phyloP scores from a whole-genome alignment of 2,113 vertebrate species.

The Catharus bicknelli region DNA sequence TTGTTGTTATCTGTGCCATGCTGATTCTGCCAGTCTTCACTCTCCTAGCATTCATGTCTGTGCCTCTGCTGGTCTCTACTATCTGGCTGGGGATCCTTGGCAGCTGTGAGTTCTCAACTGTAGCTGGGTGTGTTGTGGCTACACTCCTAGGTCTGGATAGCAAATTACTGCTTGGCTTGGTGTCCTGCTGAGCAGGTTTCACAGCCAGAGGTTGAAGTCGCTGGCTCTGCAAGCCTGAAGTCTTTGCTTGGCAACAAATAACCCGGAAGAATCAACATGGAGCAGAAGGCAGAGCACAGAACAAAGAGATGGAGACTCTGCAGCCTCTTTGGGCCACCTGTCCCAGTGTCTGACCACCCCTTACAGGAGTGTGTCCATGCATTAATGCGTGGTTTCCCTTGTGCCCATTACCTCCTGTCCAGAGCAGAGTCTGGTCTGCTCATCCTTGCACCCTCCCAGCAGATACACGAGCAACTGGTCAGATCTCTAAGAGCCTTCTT shows the following conservation, averaged over 20 bases:
- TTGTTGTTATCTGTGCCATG: constrained; percentile 70
- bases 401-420: background rate
- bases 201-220: background rate
- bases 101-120: constrained; percentile 73
- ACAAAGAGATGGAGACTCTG: background rate
- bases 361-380: too few species aligned
- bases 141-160: background rate
- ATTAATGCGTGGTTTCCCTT: background rate
- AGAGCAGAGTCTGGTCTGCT: background rate
- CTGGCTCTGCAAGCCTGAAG: background rate
- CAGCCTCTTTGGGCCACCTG: background rate
- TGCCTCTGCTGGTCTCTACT: constrained; percentile 78
- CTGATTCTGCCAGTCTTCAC: constrained; percentile 80
- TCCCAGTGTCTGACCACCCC: background rate
- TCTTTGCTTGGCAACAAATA: background rate
- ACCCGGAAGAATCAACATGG: background rate
- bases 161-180: background rate
- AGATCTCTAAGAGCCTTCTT: background rate
- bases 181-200: background rate
- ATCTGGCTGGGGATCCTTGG: constrained; percentile 81
- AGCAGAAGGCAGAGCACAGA: background rate
- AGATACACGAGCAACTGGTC: background rate
- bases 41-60: constrained; percentile 80
- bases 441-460: background rate
- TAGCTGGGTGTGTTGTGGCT: background rate